phyloP scores from a whole-genome alignment of 1,140 invertebrate species.

The Mycetomoellerius zeteki region DNA sequence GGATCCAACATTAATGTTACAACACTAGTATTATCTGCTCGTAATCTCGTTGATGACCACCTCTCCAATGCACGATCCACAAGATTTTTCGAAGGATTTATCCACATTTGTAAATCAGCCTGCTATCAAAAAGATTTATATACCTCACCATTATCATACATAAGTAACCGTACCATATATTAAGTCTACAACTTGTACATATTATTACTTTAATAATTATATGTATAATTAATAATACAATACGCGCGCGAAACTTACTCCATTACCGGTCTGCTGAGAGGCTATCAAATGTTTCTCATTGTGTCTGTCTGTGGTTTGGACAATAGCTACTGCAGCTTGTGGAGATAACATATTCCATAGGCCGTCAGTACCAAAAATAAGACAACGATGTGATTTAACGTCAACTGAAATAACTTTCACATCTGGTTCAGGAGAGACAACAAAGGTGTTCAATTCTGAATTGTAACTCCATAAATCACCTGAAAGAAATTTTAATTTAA shows the following conservation, averaged over 20 bases:
- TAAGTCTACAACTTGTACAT: neutral
- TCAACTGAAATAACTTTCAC: conserved; percentile 95
- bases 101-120: conserved; percentile 88
- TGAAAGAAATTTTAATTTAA: conserved; percentile 74
- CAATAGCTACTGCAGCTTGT: conserved; percentile 94
- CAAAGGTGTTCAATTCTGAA: conserved; percentile 94
- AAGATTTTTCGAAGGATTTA: conserved; percentile 96
- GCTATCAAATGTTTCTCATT: conserved; percentile 90
- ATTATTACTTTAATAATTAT: neutral
- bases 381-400: conserved; percentile 92
- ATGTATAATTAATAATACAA: conserved; percentile 16
- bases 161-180: conserved; percentile 42
- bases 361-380: conserved; percentile 98
- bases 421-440: conserved; percentile 99
- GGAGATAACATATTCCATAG: conserved; percentile 98
- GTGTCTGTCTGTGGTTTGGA: conserved; percentile 93
- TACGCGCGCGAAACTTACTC: conserved; percentile 71
- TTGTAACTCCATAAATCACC: conserved; percentile 99
- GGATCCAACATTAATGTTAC: conserved; percentile 97
- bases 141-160: neutral
- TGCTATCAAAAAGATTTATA: conserved; percentile 74
- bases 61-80: conserved; percentile 95
- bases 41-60: conserved; percentile 92
- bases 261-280: conserved; percentile 85
- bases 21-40: conserved; percentile 98